Conservation (phyloP, 2,113 vertebrate genomes). For the Melanocharis versteri region DNA sequence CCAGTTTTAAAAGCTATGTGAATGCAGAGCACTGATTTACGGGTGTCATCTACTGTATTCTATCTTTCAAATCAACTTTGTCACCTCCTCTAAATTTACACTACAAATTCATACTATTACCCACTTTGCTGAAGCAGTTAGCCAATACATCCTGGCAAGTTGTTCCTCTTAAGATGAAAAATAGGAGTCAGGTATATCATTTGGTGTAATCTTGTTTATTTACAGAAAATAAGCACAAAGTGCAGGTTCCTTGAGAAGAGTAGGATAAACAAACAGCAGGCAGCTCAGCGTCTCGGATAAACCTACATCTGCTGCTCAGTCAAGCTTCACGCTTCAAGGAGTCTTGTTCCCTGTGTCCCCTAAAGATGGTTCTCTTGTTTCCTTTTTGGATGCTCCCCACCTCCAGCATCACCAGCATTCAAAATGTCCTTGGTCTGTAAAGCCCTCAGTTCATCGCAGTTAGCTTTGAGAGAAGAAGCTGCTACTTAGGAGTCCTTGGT, state of each 20-base stretch:
- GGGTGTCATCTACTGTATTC: neutral
- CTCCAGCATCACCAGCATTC: neutral
- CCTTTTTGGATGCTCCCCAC: neutral
- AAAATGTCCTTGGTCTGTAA: neutral
- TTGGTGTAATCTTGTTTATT: slow-evolving; percentile 41
- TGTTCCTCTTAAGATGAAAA: neutral
- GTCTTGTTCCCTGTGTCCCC: neutral
- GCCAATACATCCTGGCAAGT: neutral
- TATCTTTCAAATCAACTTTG: neutral
- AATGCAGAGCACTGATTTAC: neutral
- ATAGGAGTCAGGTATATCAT: slow-evolving; percentile 4
- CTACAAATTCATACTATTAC: slow-evolving; percentile 25
- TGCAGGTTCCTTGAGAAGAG: neutral
- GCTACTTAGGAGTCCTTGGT: neutral
- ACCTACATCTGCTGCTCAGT: neutral
- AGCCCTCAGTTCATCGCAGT: neutral
- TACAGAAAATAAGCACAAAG: slow-evolving; percentile 32
- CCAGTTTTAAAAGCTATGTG: neutral
- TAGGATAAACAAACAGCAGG: slow-evolving; percentile 20
- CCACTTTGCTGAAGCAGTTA: slow-evolving; percentile 15
- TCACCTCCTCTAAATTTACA: slow-evolving; percentile 3
- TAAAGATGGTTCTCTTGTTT: neutral
- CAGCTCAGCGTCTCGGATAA: neutral
- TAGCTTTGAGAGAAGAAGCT: neutral
- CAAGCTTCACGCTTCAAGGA: neutral